Evolutionary conservation across 2,797 vertebrate species (phyloP).

Genomic region (Enteromius radiatus): DNA sequence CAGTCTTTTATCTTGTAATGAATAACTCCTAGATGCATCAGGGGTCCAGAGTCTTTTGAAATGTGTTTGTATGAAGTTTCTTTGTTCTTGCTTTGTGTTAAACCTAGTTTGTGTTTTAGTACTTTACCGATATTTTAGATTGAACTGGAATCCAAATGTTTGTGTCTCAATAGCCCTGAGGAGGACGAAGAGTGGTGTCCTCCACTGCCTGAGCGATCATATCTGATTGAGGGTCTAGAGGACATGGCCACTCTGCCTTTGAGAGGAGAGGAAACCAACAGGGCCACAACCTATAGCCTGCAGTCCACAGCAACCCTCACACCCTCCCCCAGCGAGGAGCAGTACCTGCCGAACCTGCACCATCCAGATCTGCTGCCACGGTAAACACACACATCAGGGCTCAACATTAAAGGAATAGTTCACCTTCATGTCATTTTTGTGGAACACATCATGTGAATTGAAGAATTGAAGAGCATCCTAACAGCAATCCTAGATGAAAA

Average conservation of each 20-base stretch:
- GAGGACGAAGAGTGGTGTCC: conserved; percentile 88
- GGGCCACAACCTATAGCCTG: conserved; percentile 76
- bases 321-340: conserved; percentile 75
- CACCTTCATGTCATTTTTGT: background rate
- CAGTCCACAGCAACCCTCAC: conserved; percentile 79
- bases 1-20: conserved; percentile 13
- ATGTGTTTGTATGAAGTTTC: conserved; percentile 7
- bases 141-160: background rate
- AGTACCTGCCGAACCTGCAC: conserved; percentile 72
- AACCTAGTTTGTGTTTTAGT: background rate
- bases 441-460: background rate
- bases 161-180: conserved; percentile 72
- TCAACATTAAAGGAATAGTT: conserved; percentile 4
- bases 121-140: background rate
- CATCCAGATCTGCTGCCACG: conserved; percentile 82
- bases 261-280: conserved; percentile 74
- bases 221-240: conserved; percentile 77
- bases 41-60: conserved; percentile 38
- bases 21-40: conserved; percentile 29
- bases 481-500: background rate
- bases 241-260: conserved; percentile 72
- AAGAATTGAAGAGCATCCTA: background rate
- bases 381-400: conserved; percentile 68
- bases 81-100: background rate
- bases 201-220: conserved; percentile 85